These are phyloP conservation scores for Eurytoma californica DNA, from an alignment of 2,888 invertebrate species.

Conservation along the genomic window DNA sequence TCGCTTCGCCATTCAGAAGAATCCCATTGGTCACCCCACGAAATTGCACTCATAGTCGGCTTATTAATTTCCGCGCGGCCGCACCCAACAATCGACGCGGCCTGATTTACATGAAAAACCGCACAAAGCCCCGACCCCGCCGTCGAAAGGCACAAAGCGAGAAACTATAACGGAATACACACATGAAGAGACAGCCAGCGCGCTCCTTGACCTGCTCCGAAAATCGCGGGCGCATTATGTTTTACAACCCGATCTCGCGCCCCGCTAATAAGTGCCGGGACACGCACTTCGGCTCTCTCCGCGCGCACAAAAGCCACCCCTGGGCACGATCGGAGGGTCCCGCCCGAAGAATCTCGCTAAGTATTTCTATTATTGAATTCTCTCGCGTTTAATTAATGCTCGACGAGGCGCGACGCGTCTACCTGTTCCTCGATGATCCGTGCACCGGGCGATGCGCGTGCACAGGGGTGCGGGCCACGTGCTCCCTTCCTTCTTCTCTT, in stretches of 20 bases:
- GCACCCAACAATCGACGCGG: conserved; percentile 36
- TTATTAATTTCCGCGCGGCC: conserved; percentile 51
- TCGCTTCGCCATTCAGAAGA: background rate
- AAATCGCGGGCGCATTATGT: background rate
- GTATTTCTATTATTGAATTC: conserved; percentile 59
- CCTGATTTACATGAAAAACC: conserved; percentile 54
- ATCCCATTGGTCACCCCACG: background rate
- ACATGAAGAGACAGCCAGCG: too few species aligned
- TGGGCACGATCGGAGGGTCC: conserved; percentile 20
- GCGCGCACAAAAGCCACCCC: conserved; percentile 13
- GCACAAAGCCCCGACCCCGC: too few species aligned
- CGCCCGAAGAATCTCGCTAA: conserved; percentile 50
- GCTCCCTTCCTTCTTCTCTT: background rate
- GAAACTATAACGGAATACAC: too few species aligned
- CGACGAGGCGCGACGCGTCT: conserved; percentile 40
- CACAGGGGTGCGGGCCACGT: conserved; percentile 19
- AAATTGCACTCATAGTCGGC: conserved; percentile 10
- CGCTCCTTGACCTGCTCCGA: conserved; percentile 1
- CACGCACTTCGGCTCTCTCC: conserved; percentile 45
- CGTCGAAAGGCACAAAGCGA: too few species aligned
- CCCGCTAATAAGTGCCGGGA: conserved; percentile 35
- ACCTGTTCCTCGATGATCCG: conserved; percentile 43
- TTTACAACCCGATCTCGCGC: conserved; percentile 14
- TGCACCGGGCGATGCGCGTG: conserved; percentile 10
- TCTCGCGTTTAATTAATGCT: conserved; percentile 56